Evolutionary conservation across 37 sponge, comb jelly and placozoan genomes (phyloP).

Genomic region (Diacarnus erythraeanus): DNA sequence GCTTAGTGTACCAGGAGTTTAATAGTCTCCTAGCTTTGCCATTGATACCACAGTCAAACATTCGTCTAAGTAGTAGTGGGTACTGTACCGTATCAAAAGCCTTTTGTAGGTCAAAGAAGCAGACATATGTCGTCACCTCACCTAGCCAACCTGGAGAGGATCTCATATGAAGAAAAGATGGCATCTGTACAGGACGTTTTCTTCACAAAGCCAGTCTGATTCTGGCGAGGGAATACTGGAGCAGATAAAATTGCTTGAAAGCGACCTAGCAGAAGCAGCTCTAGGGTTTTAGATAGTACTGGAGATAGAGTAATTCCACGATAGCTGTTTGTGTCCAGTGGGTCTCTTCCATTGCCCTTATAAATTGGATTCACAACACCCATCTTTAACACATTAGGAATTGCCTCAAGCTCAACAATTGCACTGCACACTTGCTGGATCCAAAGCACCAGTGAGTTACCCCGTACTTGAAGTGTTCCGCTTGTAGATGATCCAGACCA

Average conservation of each 20-base stretch:
- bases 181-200: neutral
- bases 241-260: neutral
- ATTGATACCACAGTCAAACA: too few relatives aligned
- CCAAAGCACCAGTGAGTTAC: neutral
- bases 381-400: neutral
- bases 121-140: too few relatives aligned
- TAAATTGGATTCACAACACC: too few relatives aligned
- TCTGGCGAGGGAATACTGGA: neutral
- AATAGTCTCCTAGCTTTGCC: too few relatives aligned
- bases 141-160: too few relatives aligned
- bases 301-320: neutral
- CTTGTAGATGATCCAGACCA: neutral
- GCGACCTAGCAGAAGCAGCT: neutral
- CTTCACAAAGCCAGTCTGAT: neutral
- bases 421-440: neutral
- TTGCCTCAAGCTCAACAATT: neutral
- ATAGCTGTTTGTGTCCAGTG: neutral
- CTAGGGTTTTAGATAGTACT: neutral
- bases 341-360: too few relatives aligned
- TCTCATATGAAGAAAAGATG: too few relatives aligned
- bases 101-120: too few relatives aligned
- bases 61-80: too few relatives aligned
- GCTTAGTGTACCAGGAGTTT: too few relatives aligned
- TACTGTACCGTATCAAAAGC: too few relatives aligned
- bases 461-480: constrained; percentile 17